Evolutionary conservation across 2,888 invertebrate species (phyloP).

Genomic region (Parthenolecanium corni): DNA sequence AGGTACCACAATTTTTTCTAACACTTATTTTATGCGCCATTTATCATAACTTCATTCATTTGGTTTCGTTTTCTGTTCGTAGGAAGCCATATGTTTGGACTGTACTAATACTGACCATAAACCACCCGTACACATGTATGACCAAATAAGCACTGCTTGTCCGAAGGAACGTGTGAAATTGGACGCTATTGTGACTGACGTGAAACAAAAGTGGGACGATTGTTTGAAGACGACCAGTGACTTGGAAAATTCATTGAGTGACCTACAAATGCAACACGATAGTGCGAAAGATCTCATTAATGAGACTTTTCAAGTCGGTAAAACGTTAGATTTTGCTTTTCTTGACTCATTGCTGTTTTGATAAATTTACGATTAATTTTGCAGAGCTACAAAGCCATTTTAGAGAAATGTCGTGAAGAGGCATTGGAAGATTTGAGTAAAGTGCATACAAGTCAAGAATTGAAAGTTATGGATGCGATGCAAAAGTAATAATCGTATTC

Average conservation of each 20-base stretch:
- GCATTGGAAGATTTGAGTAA: constrained; percentile 60
- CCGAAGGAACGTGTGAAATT: constrained; percentile 65
- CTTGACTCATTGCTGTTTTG: neutral
- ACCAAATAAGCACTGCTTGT: constrained; percentile 68
- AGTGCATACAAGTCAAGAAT: constrained; percentile 70
- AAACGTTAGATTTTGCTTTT: too few relatives aligned
- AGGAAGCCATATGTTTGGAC: constrained; percentile 77
- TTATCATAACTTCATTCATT: neutral
- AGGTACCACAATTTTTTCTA: constrained; percentile 38
- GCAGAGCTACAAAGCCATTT: constrained; percentile 63
- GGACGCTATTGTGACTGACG: constrained; percentile 58
- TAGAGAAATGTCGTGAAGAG: constrained; percentile 69
- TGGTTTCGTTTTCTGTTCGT: constrained; percentile 34
- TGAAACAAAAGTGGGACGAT: constrained; percentile 59
- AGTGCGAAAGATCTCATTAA: constrained; percentile 70
- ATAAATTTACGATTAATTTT: constrained; percentile 7
- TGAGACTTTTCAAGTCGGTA: constrained; percentile 49
- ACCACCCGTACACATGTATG: constrained; percentile 68
- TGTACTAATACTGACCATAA: constrained; percentile 71
- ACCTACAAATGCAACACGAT: constrained; percentile 76
- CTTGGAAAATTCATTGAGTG: constrained; percentile 67
- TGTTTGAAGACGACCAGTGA: constrained; percentile 64
- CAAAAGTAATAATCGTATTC: constrained; percentile 43
- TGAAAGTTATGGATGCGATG: constrained; percentile 79
- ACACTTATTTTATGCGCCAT: neutral